Base-by-base conservation (phyloP, 1,140 invertebrate species). In the Physella acuta region DNA sequence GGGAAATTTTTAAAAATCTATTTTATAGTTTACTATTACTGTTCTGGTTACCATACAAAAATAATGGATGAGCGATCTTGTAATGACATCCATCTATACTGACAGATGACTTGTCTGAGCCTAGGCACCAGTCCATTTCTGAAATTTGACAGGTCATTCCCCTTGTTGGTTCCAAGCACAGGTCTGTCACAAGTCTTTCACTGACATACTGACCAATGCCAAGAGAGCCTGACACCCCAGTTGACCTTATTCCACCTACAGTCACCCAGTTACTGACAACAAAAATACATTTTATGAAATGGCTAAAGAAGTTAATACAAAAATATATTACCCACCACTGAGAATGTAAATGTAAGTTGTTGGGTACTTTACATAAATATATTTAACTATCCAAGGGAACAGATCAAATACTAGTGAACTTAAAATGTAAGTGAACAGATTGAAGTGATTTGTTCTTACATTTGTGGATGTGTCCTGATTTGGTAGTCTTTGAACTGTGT, bases 231-330 rank as follows among this genome's bases (percentile, higher is more conserved):
- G 78, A 78, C 16, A 81, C 63, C 0, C 79, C 79, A 14, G 79
- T 81, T 3, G 79, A 81, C 37, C 79, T 66, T 3, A 81, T 81
- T 17, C 79, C 78, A 55, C 79, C 78, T 52, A 78, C 70, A 17
- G 77, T 78, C 37, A 80, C 71, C 77, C 78, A 80, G 31, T 74
- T 70, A 53, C 79, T 80, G 55, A 5, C 26, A 56, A 5, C 16
- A 2, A 56, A 56, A 56, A 31, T 3, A 52, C 20, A n/a, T 3
- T 11, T 20, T 16, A 52, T 2, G 3, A 26, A n/a, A 4, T 52
- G 30, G 31, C 2, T 30, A 56, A 30, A 56, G 3, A 26, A 30
- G 31, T 2, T 4, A 55, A 55, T 24, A 55, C 26, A 14, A n/a
- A 55, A 5, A 14, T 4, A 11, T 55, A n/a, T n/a, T n/a, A n/a